Percentiles rank a stretch among this genome's conserved stretches.
Conservation (phyloP, 2,113 vertebrate species). For the Orientallactaga bullata region DNA sequence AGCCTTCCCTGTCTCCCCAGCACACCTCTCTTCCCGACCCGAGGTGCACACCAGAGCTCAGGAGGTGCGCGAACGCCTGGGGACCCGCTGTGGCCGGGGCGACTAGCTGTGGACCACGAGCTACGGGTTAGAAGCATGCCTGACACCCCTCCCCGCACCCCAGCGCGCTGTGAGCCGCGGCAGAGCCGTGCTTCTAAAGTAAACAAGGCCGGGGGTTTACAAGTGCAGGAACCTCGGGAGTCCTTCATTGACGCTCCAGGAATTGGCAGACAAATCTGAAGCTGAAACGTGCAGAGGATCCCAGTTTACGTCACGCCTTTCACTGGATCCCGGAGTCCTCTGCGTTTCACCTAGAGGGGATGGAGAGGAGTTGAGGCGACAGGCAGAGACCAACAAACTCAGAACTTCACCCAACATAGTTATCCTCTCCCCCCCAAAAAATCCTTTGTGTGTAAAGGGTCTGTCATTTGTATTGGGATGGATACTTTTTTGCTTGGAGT, state of each 20-base stretch:
- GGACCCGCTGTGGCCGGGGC: neutral
- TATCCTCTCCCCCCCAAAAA: neutral
- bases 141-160: neutral
- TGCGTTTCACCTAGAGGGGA: neutral
- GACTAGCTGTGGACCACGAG: neutral
- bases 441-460: neutral
- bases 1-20: neutral
- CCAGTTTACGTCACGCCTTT: neutral
- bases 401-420: neutral
- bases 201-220: neutral
- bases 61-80: neutral
- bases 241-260: neutral
- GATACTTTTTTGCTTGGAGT: neutral
- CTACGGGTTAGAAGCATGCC: neutral
- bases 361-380: neutral
- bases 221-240: neutral
- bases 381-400: neutral
- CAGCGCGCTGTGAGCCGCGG: neutral
- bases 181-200: neutral
- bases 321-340: rapidly evolving
- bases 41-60: neutral
- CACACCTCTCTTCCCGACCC: neutral
- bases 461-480: neutral
- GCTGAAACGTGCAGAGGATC: too few relatives aligned
- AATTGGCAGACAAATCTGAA: neutral